Evolutionary conservation across 2,797 vertebrate genomes (phyloP).

Genomic region (Phylloscopus collybita): DNA sequence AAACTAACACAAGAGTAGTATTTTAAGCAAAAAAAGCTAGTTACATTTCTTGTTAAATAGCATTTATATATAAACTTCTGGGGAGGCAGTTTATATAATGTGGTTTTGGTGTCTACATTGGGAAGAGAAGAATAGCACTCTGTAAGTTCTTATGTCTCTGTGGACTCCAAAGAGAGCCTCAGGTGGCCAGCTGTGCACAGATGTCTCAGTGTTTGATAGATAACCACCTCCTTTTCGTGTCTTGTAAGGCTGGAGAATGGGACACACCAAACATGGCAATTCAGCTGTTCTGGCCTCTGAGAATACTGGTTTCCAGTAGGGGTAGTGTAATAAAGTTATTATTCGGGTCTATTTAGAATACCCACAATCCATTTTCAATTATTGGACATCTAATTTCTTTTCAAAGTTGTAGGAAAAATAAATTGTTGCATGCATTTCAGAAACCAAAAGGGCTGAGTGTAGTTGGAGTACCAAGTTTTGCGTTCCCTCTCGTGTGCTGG

Average conservation of each 20-base stretch:
- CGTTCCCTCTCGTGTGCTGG: rapidly evolving
- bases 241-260: not conserved
- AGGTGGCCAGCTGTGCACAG: not conserved
- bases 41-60: not conserved
- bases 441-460: not conserved
- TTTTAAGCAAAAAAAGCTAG: not conserved
- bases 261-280: not conserved
- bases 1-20: not conserved
- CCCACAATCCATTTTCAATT: not conserved
- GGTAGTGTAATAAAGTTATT: not conserved
- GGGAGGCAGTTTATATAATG: not conserved
- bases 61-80: not conserved
- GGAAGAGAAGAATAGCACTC: not conserved
- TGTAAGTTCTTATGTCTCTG: not conserved
- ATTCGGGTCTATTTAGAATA: not conserved
- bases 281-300: not conserved
- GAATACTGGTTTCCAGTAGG: not conserved
- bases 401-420: not conserved
- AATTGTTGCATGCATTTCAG: not conserved
- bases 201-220: not conserved
- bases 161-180: not conserved
- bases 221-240: not conserved
- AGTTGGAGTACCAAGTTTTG: not conserved
- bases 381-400: not conserved
- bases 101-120: not conserved